Evolutionary conservation across 2,888 invertebrate genomes (phyloP).

Genomic region (Flexamia atlantica): DNA sequence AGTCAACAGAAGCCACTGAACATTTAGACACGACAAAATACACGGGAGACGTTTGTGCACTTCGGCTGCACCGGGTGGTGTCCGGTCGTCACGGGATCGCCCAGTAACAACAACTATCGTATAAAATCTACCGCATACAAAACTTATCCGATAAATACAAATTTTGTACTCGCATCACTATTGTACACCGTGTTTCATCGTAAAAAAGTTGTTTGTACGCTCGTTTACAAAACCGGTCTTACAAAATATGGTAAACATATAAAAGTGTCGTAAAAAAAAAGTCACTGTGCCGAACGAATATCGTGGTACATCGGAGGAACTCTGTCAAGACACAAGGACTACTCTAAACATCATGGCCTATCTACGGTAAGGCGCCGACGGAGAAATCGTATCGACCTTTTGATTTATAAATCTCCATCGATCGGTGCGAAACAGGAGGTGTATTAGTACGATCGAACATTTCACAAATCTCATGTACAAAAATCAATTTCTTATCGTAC

Average conservation of each 20-base stretch:
- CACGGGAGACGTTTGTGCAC: neutral
- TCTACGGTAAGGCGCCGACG: neutral
- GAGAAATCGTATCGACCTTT: neutral
- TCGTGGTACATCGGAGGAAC: conserved; percentile 27
- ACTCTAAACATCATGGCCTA: conserved; percentile 23
- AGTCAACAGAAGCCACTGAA: neutral
- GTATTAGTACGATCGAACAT: neutral
- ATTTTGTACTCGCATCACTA: conserved; percentile 52
- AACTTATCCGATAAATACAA: conserved; percentile 55
- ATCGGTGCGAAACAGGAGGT: conserved; percentile 11
- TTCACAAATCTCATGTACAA: neutral
- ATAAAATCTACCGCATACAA: conserved; percentile 56
- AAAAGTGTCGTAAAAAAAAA: conserved; percentile 16
- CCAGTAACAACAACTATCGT: conserved; percentile 47
- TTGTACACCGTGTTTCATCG: conserved; percentile 42
- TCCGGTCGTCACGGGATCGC: neutral
- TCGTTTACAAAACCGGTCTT: conserved; percentile 35
- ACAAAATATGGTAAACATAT: conserved; percentile 47
- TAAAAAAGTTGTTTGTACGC: conserved; percentile 48
- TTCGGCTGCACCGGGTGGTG: neutral
- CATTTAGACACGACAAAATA: neutral
- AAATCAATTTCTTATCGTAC: neutral
- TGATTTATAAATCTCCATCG: neutral
- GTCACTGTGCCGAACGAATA: conserved; percentile 17
- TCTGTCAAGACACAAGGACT: conserved; percentile 15